A percentile compares a stretch with the other conserved stretches of the same genome.
phyloP scores from a whole-genome alignment of 2,113 vertebrate species.

The Pomatorhinus ruficollis region DNA sequence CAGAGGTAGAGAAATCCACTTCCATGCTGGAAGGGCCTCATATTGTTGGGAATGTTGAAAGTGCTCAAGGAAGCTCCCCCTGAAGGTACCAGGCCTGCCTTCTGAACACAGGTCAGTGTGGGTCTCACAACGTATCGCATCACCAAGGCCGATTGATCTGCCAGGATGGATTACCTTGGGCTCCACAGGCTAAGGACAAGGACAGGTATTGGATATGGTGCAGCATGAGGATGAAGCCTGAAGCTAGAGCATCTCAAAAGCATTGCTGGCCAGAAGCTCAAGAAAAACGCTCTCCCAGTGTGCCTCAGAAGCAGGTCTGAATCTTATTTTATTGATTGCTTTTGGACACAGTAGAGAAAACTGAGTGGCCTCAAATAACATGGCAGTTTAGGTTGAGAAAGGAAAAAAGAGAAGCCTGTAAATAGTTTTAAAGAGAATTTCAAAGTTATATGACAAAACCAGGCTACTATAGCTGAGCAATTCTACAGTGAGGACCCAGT shows the following conservation, averaged over 20 bases:
- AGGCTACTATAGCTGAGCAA: neutral
- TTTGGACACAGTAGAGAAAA: neutral
- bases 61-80: neutral
- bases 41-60: neutral
- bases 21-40: fast-evolving
- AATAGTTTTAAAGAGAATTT: neutral
- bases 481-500: fast-evolving
- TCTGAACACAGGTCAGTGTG: fast-evolving
- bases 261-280: neutral
- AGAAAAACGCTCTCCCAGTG: neutral
- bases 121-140: neutral
- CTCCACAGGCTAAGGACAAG: neutral
- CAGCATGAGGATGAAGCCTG: neutral
- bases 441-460: neutral
- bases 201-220: neutral
- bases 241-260: neutral
- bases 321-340: neutral
- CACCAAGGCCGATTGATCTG: neutral
- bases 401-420: neutral
- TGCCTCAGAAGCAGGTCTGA: neutral
- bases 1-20: neutral
- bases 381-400: neutral
- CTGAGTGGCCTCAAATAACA: neutral
- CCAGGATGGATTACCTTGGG: neutral
- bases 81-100: neutral